Conservation (phyloP, 2,113 vertebrate species). For the Muntiacus reevesi region DNA sequence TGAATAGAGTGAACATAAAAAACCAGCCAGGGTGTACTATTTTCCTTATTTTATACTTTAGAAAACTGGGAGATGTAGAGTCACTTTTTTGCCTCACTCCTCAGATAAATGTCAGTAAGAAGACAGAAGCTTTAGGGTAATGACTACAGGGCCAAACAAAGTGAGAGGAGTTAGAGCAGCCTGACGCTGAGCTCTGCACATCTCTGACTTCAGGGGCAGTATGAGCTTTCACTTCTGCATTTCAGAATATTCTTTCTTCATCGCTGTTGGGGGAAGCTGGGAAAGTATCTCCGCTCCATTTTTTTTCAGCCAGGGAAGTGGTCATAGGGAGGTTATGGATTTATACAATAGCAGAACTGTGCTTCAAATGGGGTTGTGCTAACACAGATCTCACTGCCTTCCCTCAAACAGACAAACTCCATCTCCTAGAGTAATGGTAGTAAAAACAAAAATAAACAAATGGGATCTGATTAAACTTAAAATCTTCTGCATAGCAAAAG, state of each 20-base stretch:
- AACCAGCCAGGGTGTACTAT: background rate
- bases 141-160: fast-evolving
- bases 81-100: background rate
- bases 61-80: background rate
- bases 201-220: background rate
- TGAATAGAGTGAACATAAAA: background rate
- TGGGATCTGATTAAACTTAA: background rate
- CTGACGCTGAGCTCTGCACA: background rate
- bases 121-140: background rate
- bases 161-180: fast-evolving
- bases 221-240: background rate
- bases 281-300: background rate
- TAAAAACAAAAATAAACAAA: background rate
- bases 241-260: background rate
- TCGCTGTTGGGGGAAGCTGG: background rate
- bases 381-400: background rate
- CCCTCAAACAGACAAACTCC: background rate
- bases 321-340: background rate
- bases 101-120: background rate
- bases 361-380: background rate
- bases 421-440: background rate
- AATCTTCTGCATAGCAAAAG: background rate
- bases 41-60: background rate
- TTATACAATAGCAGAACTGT: background rate
- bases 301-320: background rate